phyloP scores from a whole-genome alignment of 2,888 invertebrate genomes.

The Nasonia oneida region DNA sequence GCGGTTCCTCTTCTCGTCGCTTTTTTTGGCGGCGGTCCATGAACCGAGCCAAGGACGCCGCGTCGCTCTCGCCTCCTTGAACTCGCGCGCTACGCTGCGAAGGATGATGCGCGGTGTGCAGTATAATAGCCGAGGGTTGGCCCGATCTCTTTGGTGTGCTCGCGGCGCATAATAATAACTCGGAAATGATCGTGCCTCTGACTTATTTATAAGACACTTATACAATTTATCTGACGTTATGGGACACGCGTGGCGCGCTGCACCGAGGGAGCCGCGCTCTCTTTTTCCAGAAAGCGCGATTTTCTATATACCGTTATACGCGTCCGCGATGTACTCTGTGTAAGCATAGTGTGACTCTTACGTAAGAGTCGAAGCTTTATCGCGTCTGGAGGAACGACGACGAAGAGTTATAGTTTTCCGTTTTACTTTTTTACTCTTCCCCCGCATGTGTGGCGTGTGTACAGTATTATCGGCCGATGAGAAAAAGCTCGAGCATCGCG shows the following conservation, averaged over 20 bases:
- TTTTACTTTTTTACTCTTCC: not conserved
- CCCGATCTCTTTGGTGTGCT: too few species aligned
- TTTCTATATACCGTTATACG: slow-evolving; percentile 34
- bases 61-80: slow-evolving; percentile 28
- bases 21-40: slow-evolving; percentile 49
- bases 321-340: too few species aligned
- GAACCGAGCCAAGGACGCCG: slow-evolving; percentile 56
- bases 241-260: slow-evolving; percentile 1
- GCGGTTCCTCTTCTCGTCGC: slow-evolving; percentile 32
- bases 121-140: too few species aligned
- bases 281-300: slow-evolving; percentile 14
- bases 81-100: slow-evolving; percentile 20
- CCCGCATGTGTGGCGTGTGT: not conserved
- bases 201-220: not conserved
- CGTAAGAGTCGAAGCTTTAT: slow-evolving; percentile 2
- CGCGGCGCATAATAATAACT: too few species aligned
- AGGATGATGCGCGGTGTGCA: not conserved
- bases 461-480: not conserved
- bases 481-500: too few species aligned
- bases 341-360: not conserved
- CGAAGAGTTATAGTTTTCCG: not conserved
- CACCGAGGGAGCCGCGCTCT: not conserved
- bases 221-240: not conserved
- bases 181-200: too few species aligned
- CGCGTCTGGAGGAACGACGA: not conserved